Evolutionary conservation across 2,113 vertebrate genomes (phyloP).

Genomic region (Campylorhamphus procurvoides): DNA sequence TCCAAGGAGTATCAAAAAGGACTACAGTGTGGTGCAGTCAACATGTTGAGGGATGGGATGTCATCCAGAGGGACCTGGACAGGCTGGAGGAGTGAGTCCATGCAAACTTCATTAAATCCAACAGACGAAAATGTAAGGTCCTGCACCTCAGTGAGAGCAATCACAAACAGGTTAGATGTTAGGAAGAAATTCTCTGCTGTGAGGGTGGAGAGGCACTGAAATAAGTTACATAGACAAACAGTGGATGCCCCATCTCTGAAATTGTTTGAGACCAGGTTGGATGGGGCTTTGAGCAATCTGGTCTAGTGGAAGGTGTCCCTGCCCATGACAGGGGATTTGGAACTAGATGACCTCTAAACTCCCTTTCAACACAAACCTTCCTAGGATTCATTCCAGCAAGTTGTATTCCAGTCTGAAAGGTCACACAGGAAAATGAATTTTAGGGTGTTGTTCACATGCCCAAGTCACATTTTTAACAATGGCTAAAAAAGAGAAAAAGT

Average conservation of each 20-base stretch:
- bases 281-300: background rate
- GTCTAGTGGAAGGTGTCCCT: background rate
- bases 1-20: background rate
- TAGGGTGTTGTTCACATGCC: background rate
- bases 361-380: background rate
- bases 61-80: background rate
- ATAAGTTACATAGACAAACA: background rate
- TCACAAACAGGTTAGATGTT: background rate
- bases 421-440: background rate
- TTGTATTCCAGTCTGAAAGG: background rate
- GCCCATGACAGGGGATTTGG: background rate
- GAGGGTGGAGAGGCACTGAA: background rate
- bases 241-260: background rate
- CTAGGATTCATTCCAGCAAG: background rate
- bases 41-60: background rate
- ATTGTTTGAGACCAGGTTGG: background rate
- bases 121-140: background rate
- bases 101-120: background rate
- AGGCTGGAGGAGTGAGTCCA: background rate
- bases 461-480: background rate
- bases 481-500: background rate
- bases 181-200: background rate
- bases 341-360: background rate
- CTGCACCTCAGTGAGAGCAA: background rate
- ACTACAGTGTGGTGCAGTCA: fast-evolving